Evolutionary conservation across 2,113 vertebrate species (phyloP).

Genomic region (Dasyprocta punctata): DNA sequence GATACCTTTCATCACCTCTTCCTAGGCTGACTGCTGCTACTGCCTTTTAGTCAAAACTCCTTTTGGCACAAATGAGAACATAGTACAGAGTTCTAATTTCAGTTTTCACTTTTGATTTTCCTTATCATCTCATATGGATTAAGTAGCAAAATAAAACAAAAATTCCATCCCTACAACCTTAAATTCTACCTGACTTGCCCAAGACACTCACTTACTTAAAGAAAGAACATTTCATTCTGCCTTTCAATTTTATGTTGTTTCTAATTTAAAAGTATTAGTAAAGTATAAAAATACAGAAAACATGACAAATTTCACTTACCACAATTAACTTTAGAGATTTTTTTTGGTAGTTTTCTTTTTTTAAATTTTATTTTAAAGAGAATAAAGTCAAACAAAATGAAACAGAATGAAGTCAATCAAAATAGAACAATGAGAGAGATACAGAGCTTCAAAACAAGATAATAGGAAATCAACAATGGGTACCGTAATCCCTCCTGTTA

Average conservation of each 20-base stretch:
- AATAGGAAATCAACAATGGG: no score
- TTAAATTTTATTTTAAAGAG: no score
- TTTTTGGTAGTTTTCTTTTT: no score
- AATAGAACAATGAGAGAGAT: no score
- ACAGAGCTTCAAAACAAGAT: no score
- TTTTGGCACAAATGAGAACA: neutral
- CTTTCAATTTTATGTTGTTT: neutral
- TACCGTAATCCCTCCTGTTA: no score
- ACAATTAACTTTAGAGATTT: neutral
- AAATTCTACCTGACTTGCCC: neutral
- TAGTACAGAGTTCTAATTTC: neutral
- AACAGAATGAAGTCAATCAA: no score
- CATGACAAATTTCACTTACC: neutral
- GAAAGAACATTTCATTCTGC: neutral
- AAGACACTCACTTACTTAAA: neutral
- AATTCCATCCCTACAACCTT: neutral
- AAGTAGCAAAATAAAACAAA: conserved; percentile 2
- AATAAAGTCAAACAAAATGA: no score
- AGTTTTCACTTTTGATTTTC: neutral
- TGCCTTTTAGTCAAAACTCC: neutral
- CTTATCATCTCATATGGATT: neutral
- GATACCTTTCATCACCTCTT: neutral
- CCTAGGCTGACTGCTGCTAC: neutral
- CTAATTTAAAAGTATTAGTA: neutral
- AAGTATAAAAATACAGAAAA: neutral